Evolutionary conservation across 1,140 invertebrate species (phyloP).

Genomic region (Conus ventricosus): DNA sequence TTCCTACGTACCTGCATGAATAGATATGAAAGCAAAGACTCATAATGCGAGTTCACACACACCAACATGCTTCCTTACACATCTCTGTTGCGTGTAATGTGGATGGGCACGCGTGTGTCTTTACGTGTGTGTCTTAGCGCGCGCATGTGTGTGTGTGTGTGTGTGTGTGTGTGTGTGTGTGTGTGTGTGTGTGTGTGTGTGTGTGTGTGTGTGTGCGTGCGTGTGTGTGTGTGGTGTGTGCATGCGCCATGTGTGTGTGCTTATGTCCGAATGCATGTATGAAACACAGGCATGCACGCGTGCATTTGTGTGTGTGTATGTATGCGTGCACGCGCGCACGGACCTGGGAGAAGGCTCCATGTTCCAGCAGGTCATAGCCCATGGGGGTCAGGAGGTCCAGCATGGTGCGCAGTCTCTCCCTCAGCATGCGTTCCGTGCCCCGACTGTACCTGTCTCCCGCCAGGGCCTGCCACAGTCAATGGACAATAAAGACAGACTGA

Average conservation of each 20-base stretch:
- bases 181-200: too few species aligned
- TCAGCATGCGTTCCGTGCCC: constrained; percentile 31
- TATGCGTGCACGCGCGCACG: too few species aligned
- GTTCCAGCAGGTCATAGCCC: constrained; percentile 31
- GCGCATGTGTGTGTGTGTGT: background rate
- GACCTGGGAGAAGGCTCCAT: constrained; percentile 28
- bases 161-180: background rate
- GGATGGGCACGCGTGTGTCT: background rate
- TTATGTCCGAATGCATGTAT: too few species aligned
- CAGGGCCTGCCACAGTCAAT: constrained; percentile 2
- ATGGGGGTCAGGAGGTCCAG: constrained; percentile 33
- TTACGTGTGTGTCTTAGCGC: background rate
- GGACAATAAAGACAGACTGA: background rate
- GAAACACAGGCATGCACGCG: background rate
- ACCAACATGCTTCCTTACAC: background rate
- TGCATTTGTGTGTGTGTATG: background rate
- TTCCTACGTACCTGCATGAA: too few species aligned
- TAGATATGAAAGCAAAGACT: too few species aligned
- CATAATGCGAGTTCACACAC: too few species aligned
- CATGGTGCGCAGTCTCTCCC: constrained; percentile 27
- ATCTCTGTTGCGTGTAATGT: background rate
- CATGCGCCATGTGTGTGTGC: too few species aligned
- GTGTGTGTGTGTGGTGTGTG: constrained; percentile 6
- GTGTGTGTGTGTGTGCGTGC: background rate
- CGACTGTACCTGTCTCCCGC: constrained; percentile 27